Base-by-base conservation (phyloP, 2,888 invertebrate species). In the Gibbula magus region DNA sequence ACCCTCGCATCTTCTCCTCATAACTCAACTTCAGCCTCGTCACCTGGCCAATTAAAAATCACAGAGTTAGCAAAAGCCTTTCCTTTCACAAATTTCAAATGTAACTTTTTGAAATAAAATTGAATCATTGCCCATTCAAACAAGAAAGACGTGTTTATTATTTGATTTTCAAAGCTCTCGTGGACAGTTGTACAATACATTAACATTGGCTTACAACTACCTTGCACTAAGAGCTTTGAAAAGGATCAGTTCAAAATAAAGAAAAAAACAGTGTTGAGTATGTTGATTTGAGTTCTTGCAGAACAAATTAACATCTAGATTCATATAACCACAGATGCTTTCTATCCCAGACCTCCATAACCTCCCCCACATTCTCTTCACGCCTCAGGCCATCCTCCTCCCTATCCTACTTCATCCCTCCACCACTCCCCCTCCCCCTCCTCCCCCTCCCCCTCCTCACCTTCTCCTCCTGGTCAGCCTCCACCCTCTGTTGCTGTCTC, bases 1-100 rank as follows among this genome's bases (percentile, higher is more conserved):
- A 81, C 0, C 91, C 91, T 82, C 88, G 83, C 79, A 91, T 84
- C 79, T 85, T 89, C 45, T 90, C 90, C 77, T 91, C 91, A 83
- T 86, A 89, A 51, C 88, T 84, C 75, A 89, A 78, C 79, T 90
- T 88, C 56, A 91, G 51, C 52, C 87, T 86, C 5, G 91, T 90
- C 22, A 89, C 80, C 91, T 91, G 83, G 18, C 83, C 84, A 52
- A 70, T 0, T 78, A 35, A 29, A 77, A 25, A 77, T 56, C 75
- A 8, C 13, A 29, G 29, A 10, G 29, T 16, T 35, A 35, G 35
- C 35, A 35, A 35, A 3, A 35, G 35, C 4, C 7, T 35, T 35
- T 35, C 7, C 4, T 35, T 35, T 35, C 35, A 5, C 3, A 45
- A 45, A 13, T 45, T 10, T 10, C 4, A 45, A 45, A 45, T 5